phyloP scores from a whole-genome alignment of 2,888 invertebrate genomes.

The Scotopteryx bipunctaria region DNA sequence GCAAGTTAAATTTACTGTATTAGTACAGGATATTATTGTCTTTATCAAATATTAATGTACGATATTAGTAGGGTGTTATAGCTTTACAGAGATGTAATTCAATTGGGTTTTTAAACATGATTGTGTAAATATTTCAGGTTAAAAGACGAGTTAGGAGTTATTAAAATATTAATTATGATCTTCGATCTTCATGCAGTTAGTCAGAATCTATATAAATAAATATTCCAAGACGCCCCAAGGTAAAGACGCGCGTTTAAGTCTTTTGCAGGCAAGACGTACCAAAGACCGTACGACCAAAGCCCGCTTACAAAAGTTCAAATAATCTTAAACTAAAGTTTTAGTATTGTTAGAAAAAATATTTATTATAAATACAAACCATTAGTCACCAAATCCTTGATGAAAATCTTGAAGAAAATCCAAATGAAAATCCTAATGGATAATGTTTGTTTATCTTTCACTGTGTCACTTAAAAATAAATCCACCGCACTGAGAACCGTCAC shows the following conservation, averaged over 20 bases:
- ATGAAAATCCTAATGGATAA: constrained; percentile 61
- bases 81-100: too few species aligned
- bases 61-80: too few species aligned
- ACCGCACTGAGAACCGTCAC: constrained; percentile 73
- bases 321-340: constrained; percentile 12
- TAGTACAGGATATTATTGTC: too few species aligned
- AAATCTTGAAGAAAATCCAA: constrained; percentile 59
- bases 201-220: neutral
- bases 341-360: constrained; percentile 16
- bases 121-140: too few species aligned
- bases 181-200: neutral
- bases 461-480: constrained; percentile 74
- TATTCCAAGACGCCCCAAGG: constrained; percentile 18
- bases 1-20: too few species aligned
- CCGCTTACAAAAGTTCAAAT: neutral
- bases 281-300: neutral
- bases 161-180: neutral
- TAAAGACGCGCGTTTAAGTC: constrained; percentile 74
- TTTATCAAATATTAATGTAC: too few species aligned
- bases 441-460: constrained; percentile 62
- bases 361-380: constrained; percentile 60
- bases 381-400: constrained; percentile 54
- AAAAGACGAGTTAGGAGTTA: too few species aligned
- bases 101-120: too few species aligned
- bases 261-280: constrained; percentile 61